These are phyloP conservation scores for Anarsia innoxiella DNA, from an alignment of 2,888 invertebrate genomes.

Conservation along the genomic window DNA sequence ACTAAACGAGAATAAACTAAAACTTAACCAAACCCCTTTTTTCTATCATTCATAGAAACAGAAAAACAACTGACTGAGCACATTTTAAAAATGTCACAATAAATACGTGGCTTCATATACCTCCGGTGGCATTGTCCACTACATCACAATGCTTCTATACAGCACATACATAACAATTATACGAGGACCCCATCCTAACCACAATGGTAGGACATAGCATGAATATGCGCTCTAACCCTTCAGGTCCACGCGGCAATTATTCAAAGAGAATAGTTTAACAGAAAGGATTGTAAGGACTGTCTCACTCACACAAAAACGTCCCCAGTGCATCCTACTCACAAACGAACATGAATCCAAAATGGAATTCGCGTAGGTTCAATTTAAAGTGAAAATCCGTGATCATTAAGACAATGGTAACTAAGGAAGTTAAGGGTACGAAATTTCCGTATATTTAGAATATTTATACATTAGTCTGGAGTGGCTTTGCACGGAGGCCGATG, in stretches of 20 bases:
- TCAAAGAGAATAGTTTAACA: conserved; percentile 76
- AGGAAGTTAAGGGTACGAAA: conserved; percentile 32
- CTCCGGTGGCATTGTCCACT: conserved; percentile 1
- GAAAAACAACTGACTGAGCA: no score
- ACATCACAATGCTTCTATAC: conserved; percentile 10
- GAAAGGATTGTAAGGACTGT: conserved; percentile 70
- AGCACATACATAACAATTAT: conserved; percentile 15
- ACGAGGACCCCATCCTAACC: conserved; percentile 43
- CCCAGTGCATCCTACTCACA: conserved; percentile 11
- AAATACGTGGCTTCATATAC: no score
- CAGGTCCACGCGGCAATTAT: conserved; percentile 75
- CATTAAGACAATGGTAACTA: conserved; percentile 13
- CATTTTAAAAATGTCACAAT: no score
- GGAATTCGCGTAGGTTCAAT: conserved; percentile 10
- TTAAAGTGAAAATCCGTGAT: conserved; percentile 16
- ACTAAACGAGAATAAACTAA: no score
- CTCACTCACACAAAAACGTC: conserved; percentile 21
- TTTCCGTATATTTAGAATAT: conserved; percentile 70
- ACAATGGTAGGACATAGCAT: conserved; percentile 63
- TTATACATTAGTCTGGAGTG: conserved; percentile 65
- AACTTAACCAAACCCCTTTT: not conserved
- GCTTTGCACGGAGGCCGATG: conserved; percentile 45
- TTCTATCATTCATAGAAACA: not conserved
- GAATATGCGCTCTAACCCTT: conserved; percentile 71
- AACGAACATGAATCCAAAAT: conserved; percentile 20